These are phyloP conservation scores for Caenorhabditis japonica DNA, from an alignment of 2,888 invertebrate species.

Conservation along the genomic window DNA sequence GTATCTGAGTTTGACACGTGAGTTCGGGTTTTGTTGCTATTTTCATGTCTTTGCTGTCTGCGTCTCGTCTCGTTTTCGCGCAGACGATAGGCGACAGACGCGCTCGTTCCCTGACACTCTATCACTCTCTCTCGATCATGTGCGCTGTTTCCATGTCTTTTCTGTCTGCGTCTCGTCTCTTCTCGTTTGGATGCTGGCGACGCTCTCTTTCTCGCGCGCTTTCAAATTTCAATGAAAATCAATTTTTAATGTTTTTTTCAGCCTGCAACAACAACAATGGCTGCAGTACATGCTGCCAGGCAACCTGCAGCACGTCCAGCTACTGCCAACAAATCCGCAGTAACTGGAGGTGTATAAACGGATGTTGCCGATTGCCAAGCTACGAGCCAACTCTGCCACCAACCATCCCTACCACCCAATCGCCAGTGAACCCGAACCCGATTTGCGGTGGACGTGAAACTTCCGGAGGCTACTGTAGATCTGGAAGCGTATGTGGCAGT, in stretches of 20 bases:
- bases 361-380: conserved; percentile 52
- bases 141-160: no score
- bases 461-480: conserved; percentile 60
- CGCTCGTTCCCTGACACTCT: no score
- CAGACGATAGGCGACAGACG: no score
- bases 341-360: conserved; percentile 56
- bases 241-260: no score
- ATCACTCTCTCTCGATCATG: no score
- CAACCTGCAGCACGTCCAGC: conserved; percentile 48
- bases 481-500: conserved; percentile 49
- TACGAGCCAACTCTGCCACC: conserved; percentile 42
- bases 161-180: no score
- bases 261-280: conserved; percentile 50
- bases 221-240: no score
- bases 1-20: conserved; percentile 53
- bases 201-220: no score
- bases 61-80: no score
- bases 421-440: conserved; percentile 43
- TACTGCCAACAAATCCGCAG: conserved; percentile 56
- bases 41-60: not conserved
- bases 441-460: conserved; percentile 62
- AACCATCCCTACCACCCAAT: conserved; percentile 33
- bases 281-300: conserved; percentile 51
- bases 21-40: conserved; percentile 13
- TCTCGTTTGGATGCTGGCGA: no score